Conservation (phyloP, 2,113 vertebrate species). For the Microtus pennsylvanicus region DNA sequence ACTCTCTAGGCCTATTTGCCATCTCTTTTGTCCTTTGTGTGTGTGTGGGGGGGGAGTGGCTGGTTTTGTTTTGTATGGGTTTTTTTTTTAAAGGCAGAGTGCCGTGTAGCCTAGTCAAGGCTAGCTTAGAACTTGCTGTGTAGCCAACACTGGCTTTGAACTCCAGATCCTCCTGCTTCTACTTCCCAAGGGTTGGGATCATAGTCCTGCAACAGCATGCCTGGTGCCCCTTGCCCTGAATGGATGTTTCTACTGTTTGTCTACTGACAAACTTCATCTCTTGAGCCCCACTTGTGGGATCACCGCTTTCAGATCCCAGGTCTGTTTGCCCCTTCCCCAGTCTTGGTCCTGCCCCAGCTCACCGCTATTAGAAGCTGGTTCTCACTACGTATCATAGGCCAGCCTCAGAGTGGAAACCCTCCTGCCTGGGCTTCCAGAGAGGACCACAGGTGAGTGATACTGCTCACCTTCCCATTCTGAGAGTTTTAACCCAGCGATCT, state of each 20-base stretch:
- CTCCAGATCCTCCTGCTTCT: neutral
- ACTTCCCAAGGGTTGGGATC: neutral
- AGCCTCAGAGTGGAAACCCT: neutral
- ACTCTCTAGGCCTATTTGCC: neutral
- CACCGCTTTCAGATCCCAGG: neutral
- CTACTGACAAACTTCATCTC: neutral
- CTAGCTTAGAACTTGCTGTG: neutral
- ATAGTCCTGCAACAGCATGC: neutral
- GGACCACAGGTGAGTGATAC: neutral
- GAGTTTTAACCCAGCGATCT: neutral
- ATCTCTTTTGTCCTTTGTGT: neutral
- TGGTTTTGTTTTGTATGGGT: neutral
- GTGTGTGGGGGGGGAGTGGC: neutral
- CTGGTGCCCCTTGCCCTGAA: neutral
- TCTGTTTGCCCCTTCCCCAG: neutral
- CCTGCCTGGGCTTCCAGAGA: neutral
- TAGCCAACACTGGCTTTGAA: neutral
- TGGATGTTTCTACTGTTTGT: neutral
- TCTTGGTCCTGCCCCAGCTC: neutral
- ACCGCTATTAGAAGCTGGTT: neutral
- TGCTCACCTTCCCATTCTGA: no score
- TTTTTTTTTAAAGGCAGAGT: neutral
- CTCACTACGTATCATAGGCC: neutral
- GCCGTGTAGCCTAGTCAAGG: neutral
- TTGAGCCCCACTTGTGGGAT: neutral